Percentiles rank a stretch among this genome's conserved stretches.
phyloP scores from a whole-genome alignment of 2,888 invertebrate genomes.

The Zygaena filipendulae region DNA sequence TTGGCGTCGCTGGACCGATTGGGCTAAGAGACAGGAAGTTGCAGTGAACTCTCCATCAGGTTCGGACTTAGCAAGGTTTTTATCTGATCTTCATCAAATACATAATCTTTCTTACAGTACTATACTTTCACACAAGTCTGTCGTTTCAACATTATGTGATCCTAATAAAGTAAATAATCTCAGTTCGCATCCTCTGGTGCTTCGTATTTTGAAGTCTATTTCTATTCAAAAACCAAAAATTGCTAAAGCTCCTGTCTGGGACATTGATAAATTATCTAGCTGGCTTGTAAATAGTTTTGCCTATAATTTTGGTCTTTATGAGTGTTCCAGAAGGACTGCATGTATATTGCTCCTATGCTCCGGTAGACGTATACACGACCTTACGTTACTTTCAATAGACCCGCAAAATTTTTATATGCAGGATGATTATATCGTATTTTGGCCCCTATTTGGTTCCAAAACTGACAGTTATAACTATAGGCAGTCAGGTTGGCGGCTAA shows the following conservation, averaged over 20 bases:
- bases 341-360: slow-evolving; percentile 8
- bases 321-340: slow-evolving; percentile 4
- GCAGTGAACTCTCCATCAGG: slow-evolving; percentile 3
- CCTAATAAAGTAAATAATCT: slow-evolving; percentile 4
- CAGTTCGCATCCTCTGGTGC: slow-evolving; percentile 12
- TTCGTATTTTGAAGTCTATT: slow-evolving; percentile 14
- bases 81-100: slow-evolving; percentile 8
- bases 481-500: slow-evolving; percentile 14
- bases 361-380: slow-evolving; percentile 11
- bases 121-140: slow-evolving; percentile 16
- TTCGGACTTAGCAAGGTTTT: slow-evolving; percentile 8
- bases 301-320: slow-evolving; percentile 1
- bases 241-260: slow-evolving; percentile 9
- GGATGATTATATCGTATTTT: slow-evolving; percentile 3
- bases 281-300: background rate
- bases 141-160: slow-evolving; percentile 14
- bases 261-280: slow-evolving; percentile 3
- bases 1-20: slow-evolving; percentile 7
- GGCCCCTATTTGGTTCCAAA: slow-evolving; percentile 14
- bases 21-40: slow-evolving; percentile 3
- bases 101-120: slow-evolving; percentile 15
- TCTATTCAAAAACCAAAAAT: slow-evolving; percentile 5
- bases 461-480: slow-evolving; percentile 6
- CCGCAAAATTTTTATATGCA: slow-evolving; percentile 1
- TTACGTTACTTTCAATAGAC: slow-evolving; percentile 7